Base-by-base conservation (phyloP, 2,113 vertebrate genomes). In the Hippocampus mohnikei region DNA sequence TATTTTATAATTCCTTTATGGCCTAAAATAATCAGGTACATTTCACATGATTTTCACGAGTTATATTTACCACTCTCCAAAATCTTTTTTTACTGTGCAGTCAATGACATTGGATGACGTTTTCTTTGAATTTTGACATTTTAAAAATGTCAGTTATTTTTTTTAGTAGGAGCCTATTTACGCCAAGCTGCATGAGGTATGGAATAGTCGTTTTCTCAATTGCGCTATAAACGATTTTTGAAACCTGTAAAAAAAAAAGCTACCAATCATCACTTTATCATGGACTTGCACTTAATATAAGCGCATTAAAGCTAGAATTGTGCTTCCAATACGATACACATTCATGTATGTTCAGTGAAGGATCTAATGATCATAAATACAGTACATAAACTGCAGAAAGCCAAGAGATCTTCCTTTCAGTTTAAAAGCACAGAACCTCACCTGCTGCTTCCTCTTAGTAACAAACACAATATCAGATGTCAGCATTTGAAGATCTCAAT, bases 151-250 rank as follows among this genome's bases (percentile, higher is more conserved):
- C 23, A 67, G 74, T 15, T 77, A 67, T 7, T 2, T 60, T 40
- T 48, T 73, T 74, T 18, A 48, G 46, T 50, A 44, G 3, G 67
- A 59, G 33, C 5, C 46, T 68, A 55, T 87, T 81, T 81, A 90
- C 81, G 83, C 10, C 18, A 52, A 70, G 61, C 62, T 7, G 67
- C 27, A 5, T 66, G 13, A 66, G 42, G 42, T 46, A 27, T 11
- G 66, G 66, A 67, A 66, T 25, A 15, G 71, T 81, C 69, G 62
- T 41, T 76, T 83, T 79, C 8, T 23, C 88, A 94, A 93, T 93
- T 93, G 94, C 92, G 94, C 25, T 91, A 93, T 92, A 44, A 91
- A 88, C 63, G 82, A 42, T 52, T 20, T 67, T 58, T 42, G 7
- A 75, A 52, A 66, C 53, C 48, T 50, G 5, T 50, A 18, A 46